Base-by-base conservation (phyloP, 2,113 vertebrate genomes). In the Siniperca chuatsi region DNA sequence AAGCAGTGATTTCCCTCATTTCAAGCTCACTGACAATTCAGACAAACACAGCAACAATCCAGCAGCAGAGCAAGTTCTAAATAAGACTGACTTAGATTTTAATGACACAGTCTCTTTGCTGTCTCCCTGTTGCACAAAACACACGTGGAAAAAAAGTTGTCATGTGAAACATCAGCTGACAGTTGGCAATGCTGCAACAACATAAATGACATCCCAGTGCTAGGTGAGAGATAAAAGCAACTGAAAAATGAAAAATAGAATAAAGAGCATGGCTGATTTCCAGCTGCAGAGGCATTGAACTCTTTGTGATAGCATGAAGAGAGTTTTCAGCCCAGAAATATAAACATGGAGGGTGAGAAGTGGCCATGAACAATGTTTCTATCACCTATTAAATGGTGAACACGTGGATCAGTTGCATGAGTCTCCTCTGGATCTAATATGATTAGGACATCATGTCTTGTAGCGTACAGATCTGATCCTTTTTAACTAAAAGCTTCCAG, bases 181-280 rank as follows among this genome's bases (percentile, higher is more conserved):
- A 18, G 29, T 4, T 7, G 25, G 29, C 33, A 9, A 37, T 2
- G 29, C 29, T 37, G 12, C 18, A 35, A 16, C 48, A 71, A 16
- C 69, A 16, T 35, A 10, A 8, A 6, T 6, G 29, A 61, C 29
- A 33, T 16, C 58, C 16, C 58, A 15, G 16, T 4, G 33, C 8
- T 3, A 62, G 60, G 15, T 18, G 33, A 35, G 77, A 61, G 25
- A 62, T 23, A 15, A 60, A 46, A 13, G 29, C 15, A 4, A 21
- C 55, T 78, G 54, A 71, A 66, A 4, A 33, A 70, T 65, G 52
- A 48, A 61, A 64, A 78, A 73, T 52, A 44, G 55, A 64, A 66
- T 7, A 77, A n/a, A 64, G 78, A 81, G 33, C 33, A n/a, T 18
- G 16, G 33, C 23, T 55, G 50, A 46, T 73, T 46, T 33, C 37